Base-by-base conservation (phyloP, 2,113 vertebrate species). In the Mesembrinibis cayennensis region DNA sequence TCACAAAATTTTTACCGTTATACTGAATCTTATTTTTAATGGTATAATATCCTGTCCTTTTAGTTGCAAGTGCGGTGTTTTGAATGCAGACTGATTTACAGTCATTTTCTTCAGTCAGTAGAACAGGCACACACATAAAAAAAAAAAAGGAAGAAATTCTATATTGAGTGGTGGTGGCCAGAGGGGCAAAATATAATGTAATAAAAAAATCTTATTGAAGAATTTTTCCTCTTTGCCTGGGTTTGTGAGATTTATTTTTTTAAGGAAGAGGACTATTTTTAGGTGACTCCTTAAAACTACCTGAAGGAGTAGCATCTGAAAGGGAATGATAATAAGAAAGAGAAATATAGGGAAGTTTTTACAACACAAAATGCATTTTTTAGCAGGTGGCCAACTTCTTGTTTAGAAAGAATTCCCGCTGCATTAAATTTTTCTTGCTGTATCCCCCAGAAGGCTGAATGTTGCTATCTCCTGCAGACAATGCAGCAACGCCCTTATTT, bases 401-500 rank as follows among this genome's bases (percentile, higher is more conserved):
- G 23, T 87, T 87, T 70, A 66, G 73, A 72, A 93, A 73, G 66
- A 77, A 85, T 91, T 87, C 42, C 59, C 94, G 25, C 70, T 91
- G 87, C 87, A 72, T 81, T 80, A 14, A 16, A 58, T 94, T 77
- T 85, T 66, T 50, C 71, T 79, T 66, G 66, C 93, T 85, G 16
- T 53, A 58, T 86, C 53, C 55, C 73, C 84, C 23, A 52, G 29
- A 94, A 93, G 81, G 87, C 87, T 94, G 89, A 89, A n/a, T 0
- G 0, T 61, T 13, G 20, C 74, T 52, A 1, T 91, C 93, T 96
- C 62, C 93, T 73, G 77, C 94, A 95, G 94, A 89, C 93, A 95
- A 95, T 85, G 95, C 74, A 95, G 89, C 87, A 82, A 92, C 36
- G 16, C 91, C 94, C 93, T 93, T 94, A 67, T 73, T 94, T 91